Base-by-base conservation (phyloP, 2,113 vertebrate genomes). In the Proterorhinus semilunaris region DNA sequence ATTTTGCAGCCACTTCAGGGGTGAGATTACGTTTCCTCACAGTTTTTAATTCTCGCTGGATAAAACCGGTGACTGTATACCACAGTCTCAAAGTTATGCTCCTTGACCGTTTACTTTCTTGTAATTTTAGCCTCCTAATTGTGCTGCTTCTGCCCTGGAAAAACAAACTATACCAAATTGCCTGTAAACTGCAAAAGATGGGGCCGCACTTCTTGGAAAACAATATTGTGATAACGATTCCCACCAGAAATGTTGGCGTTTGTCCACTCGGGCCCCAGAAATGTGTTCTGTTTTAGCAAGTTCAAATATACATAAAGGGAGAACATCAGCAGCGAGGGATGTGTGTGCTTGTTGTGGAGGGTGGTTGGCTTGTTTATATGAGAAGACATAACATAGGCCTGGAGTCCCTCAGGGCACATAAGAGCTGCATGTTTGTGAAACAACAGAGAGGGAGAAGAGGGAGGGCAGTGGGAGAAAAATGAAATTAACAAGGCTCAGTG, bases 301-400 rank as follows among this genome's bases (percentile, higher is more conserved):
- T 83, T 78, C 86, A 87, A 89, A 88, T 87, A 87, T 85, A 87
- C 80, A 83, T 62, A 50, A 21, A 42, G 55, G 43, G 57, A 78
- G 76, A 63, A 69, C 81, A 84, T 86, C 65, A 15, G 59, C 75
- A 55, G 75, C 65, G 49, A 51, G 64, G 54, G 71, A 73, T 86
- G 70, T 81, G 76, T 7, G 2, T 77, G 72, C 74, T 49, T 86
- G 76, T 82, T 86, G 81, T 82, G 83, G 74, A 82, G 76, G 78
- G 74, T 15, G 80, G 85, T 86, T 53, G 55, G 72, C 49, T 88
- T 84, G 82, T 91, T 91, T 87, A 87, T 84, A 87, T 80, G 85
- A 75, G 81, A 87, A 85, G 84, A 86, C 87, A 85, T 83, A 87
- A 72, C 86, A 81, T 84, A 79, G 83, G 71, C 72, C 73, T 44